Evolutionary conservation across 2,797 vertebrate species (phyloP), one percentile per base, ranked within the genome.

Genomic region (Hoplostethus atlanticus): DNA sequence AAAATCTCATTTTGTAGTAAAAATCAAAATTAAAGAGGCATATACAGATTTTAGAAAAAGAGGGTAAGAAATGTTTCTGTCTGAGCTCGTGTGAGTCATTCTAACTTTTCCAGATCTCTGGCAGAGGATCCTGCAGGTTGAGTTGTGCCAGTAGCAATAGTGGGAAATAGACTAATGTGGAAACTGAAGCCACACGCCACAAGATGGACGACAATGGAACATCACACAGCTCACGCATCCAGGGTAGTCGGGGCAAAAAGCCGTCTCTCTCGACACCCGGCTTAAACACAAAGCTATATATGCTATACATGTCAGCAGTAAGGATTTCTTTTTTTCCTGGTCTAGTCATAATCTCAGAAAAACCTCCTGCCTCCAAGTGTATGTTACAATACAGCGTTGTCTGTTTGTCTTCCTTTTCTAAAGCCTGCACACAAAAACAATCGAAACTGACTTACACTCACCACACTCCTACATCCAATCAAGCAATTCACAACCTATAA

Each of bases 91-190:
- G 90, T 94, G 92, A 95, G 89, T 94, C 94, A 95, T 92, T 90
- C 84, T 81, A 87, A 93, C 91, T 94, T 95, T 94, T 95, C 94
- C 95, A 95, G 93, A 95, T 95, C 92, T 94, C 88, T 95, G 92
- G 92, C 91, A 68, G 81, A 55, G 51, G 64, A 31, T 63, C 67
- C 59, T 64, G 76, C 79, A 85, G 89, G 80, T 80, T 58, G 40
- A 66, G n/a, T 76, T 73, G 84, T 84, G 93, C 93, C 92, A 94
- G 93, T 88, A 93, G 92, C 91, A 95, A 94, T 88, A 94, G 85
- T 88, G 90, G 85, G 85, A 87, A 90, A 88, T 85, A 83, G 86
- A 91, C 88, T 91, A 92, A 93, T 94, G 93, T 95, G 94, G 93
- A 95, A 95, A 94, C 83, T 93, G 89, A 94, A 94, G 92, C 92